Base-by-base conservation (phyloP, 2,888 invertebrate species). In the Electrophaes corylata region DNA sequence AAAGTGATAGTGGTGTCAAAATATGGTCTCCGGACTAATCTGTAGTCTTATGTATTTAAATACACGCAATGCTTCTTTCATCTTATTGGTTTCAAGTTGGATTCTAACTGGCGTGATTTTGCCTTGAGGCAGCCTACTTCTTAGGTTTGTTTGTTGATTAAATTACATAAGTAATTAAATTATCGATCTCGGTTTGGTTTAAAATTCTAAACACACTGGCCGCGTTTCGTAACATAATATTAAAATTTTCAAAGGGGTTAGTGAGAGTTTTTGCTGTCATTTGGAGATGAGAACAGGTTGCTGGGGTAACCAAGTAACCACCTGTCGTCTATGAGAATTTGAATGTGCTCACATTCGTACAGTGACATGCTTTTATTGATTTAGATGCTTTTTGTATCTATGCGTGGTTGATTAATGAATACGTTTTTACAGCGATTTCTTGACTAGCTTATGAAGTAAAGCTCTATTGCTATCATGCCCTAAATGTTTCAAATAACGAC, bases 181-280 rank as follows among this genome's bases (percentile, higher is more conserved):
- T 31, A 19, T 37, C 11, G 26, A 5, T 52, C 26, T 31, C 14
- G 40, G 2, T 29, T 41, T 23, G 10, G n/a, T 35, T 43, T 19
- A 11, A 41, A 39, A 55, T 62, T 55, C 54, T 48, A 33, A 57
- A 48, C 58, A 49, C 54, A 54, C 54, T 54, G 29, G 49, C 43
- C 33, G 45, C 56, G 39, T 65, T 62, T 57, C 55, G 57, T 55
- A 61, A 56, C 62, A 62, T 57, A 41, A 50, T 37, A 60, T 61
- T 59, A 49, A 44, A 52, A 67, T 65, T 67, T 68, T 73, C 64
- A 79, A 83, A 81, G 84, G 41, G 84, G 83, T 83, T 86, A 83
- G 81, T 77, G 79, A 82, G 81, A 82, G 85, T 87, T 86, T 86
- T 86, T 86, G 83, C 83, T 77, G 79, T 82, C 75, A 83, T 82